phyloP scores from a whole-genome alignment of 2,113 vertebrate species.

The Dendrocopos noguchii region DNA sequence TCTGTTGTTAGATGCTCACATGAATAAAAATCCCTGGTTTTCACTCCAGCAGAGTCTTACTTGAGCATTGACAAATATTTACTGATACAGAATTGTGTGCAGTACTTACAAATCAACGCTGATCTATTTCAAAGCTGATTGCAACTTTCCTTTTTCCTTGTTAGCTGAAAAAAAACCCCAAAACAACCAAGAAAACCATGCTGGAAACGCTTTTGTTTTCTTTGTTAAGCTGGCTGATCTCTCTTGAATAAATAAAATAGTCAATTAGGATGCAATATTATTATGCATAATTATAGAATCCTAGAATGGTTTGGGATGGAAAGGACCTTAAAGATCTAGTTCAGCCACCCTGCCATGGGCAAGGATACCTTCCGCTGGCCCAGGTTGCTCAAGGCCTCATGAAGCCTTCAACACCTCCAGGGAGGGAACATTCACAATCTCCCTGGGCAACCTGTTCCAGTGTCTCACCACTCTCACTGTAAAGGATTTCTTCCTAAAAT shows the following conservation, averaged over 20 bases:
- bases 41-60: neutral
- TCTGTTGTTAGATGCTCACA: neutral
- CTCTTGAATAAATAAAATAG: neutral
- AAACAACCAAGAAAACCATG: neutral
- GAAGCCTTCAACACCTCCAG: too few species aligned
- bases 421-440: too few species aligned
- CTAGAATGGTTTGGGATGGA: too few species aligned
- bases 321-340: too few species aligned
- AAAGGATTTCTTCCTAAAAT: too few species aligned
- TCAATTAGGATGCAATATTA: neutral
- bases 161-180: neutral
- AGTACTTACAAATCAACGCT: neutral
- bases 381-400: too few species aligned
- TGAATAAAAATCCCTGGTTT: slow-evolving; percentile 22
- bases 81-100: neutral
- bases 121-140: neutral
- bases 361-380: too few species aligned
- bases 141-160: neutral
- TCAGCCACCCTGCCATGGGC: too few species aligned
- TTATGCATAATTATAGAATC: neutral
- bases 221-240: neutral
- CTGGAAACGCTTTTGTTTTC: neutral
- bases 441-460: too few species aligned
- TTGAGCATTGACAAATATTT: slow-evolving; percentile 3
- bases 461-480: too few species aligned